A percentile compares a stretch with the other conserved stretches of the same genome.
Conservation (phyloP, 2,113 vertebrate genomes). For the Calidris pugnax region DNA sequence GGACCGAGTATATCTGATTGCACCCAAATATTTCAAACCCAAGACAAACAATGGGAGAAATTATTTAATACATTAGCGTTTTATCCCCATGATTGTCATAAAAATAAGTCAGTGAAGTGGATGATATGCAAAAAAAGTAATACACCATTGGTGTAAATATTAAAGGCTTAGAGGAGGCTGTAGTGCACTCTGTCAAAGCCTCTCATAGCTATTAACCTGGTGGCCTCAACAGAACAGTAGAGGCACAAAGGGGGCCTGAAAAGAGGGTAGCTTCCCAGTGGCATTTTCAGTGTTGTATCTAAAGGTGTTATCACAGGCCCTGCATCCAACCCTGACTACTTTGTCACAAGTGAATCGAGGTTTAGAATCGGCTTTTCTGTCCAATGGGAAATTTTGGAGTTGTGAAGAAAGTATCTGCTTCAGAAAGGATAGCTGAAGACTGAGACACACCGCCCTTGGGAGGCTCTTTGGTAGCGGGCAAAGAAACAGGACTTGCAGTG, state of each 20-base stretch:
- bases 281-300: background rate
- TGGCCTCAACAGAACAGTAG: background rate
- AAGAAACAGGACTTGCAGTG: background rate
- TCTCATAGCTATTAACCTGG: background rate
- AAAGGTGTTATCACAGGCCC: background rate
- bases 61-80: background rate
- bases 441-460: accelerated
- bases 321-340: background rate
- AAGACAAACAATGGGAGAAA: background rate
- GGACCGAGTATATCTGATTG: background rate
- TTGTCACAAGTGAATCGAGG: background rate
- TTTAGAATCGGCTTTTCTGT: background rate
- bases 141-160: background rate
- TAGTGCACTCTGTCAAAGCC: background rate
- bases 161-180: background rate
- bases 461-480: background rate
- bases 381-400: background rate
- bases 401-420: background rate
- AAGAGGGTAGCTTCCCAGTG: background rate
- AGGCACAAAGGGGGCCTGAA: background rate
- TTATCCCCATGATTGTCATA: background rate
- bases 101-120: background rate
- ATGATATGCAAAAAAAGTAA: background rate
- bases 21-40: background rate
- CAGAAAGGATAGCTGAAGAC: background rate